phyloP scores from a whole-genome alignment of 2,797 vertebrate species.

The Coendou prehensilis region DNA sequence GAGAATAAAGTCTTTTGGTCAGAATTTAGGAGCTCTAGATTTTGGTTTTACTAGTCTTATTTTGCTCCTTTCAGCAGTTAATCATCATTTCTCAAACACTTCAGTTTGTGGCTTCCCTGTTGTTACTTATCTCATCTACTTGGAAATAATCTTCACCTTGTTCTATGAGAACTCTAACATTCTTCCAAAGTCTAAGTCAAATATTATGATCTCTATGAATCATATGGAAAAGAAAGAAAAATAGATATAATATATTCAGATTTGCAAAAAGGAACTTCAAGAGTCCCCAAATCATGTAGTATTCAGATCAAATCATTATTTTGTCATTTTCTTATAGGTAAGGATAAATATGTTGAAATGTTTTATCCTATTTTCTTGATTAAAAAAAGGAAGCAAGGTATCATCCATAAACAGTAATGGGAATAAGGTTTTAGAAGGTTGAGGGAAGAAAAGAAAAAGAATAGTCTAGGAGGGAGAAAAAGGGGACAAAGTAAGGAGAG shows the following conservation, averaged over 20 bases:
- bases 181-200: not conserved
- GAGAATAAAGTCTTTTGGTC: not conserved
- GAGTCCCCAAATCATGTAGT: constrained; percentile 44
- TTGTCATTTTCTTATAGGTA: constrained; percentile 5
- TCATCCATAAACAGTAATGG: constrained; percentile 11
- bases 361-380: not conserved
- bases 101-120: not conserved
- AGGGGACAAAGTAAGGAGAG: not conserved
- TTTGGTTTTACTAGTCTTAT: not conserved
- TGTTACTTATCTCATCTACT: constrained; percentile 15
- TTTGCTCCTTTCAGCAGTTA: not conserved
- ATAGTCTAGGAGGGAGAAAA: not conserved
- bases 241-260: not conserved
- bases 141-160: not conserved
- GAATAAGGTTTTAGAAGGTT: not conserved
- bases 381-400: not conserved
- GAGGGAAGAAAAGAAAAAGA: not conserved
- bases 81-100: not conserved
- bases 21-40: not conserved
- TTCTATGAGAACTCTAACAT: constrained; percentile 28
- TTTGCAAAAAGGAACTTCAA: constrained; percentile 1
- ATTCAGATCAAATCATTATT: constrained; percentile 61
- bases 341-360: constrained; percentile 5
- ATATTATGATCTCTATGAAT: constrained; percentile 6
- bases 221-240: constrained; percentile 38